Conservation (phyloP, 1,140 invertebrate species). For the Ridgeia piscesae region DNA sequence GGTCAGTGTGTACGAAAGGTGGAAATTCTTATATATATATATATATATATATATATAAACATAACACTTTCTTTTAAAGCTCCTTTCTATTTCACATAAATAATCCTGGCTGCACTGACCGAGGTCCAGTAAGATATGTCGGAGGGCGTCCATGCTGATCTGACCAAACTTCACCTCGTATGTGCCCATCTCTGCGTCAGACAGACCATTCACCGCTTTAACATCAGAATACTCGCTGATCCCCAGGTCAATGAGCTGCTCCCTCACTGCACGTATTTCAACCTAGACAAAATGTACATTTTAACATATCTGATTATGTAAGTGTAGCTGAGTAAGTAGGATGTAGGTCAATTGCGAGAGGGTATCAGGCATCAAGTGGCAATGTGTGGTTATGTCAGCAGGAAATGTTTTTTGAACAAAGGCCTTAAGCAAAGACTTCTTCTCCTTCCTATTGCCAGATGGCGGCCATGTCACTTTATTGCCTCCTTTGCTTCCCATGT, state of each 20-base stretch:
- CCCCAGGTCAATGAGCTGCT: conserved; percentile 32
- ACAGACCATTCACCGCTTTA: conserved; percentile 8
- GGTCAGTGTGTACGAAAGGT: no score
- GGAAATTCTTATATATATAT: no score
- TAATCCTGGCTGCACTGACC: conserved; percentile 17
- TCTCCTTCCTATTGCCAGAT: no score
- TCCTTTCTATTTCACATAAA: no score
- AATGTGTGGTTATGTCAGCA: neutral
- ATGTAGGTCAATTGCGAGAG: neutral
- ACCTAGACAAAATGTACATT: conserved; percentile 18
- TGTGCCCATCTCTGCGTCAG: conserved; percentile 18
- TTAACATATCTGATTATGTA: neutral
- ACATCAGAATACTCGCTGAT: conserved; percentile 28
- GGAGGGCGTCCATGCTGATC: conserved; percentile 17
- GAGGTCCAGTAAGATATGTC: conserved; percentile 33
- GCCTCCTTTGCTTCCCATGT: no score
- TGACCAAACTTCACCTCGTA: neutral
- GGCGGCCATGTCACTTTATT: no score
- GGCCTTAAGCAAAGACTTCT: no score
- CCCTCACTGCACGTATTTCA: conserved; percentile 24
- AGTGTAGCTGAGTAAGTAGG: neutral
- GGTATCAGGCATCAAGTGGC: no score
- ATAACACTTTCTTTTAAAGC: no score
- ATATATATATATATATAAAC: no score
- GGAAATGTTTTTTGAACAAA: neutral